A percentile compares a stretch with the other conserved stretches of the same genome.
These are phyloP conservation scores for Nothura maculosa DNA, from an alignment of 2,797 vertebrate genomes.

Conservation along the genomic window DNA sequence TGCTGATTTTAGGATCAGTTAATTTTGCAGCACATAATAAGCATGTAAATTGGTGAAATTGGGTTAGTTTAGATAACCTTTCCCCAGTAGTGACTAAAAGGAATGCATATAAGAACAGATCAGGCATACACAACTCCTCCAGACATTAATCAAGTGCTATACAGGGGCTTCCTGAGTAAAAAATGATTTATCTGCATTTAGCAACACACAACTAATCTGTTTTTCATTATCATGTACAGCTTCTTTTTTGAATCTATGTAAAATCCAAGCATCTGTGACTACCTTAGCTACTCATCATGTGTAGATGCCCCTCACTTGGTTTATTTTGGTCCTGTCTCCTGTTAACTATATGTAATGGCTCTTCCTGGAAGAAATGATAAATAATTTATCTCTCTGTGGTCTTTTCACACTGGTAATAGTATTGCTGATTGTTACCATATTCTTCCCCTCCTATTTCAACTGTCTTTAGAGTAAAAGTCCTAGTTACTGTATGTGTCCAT, in stretches of 20 bases:
- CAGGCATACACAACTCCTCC: neutral
- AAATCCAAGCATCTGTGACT: neutral
- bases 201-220: neutral
- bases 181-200: neutral
- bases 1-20: neutral
- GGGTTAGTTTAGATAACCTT: neutral
- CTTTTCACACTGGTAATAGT: neutral
- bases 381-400: neutral
- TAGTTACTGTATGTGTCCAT: neutral
- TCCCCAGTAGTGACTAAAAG: neutral
- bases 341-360: neutral
- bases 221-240: neutral
- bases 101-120: neutral
- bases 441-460: neutral
- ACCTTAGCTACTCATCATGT: rapidly evolving
- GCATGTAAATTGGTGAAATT: neutral
- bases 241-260: neutral
- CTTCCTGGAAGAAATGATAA: neutral
- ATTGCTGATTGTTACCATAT: neutral
- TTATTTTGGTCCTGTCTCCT: neutral
- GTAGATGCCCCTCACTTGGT: neutral
- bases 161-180: neutral
- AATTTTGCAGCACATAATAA: neutral
- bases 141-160: neutral
- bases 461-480: neutral